phyloP scores from a whole-genome alignment of 2,888 invertebrate species.

The Epinotia nisella region DNA sequence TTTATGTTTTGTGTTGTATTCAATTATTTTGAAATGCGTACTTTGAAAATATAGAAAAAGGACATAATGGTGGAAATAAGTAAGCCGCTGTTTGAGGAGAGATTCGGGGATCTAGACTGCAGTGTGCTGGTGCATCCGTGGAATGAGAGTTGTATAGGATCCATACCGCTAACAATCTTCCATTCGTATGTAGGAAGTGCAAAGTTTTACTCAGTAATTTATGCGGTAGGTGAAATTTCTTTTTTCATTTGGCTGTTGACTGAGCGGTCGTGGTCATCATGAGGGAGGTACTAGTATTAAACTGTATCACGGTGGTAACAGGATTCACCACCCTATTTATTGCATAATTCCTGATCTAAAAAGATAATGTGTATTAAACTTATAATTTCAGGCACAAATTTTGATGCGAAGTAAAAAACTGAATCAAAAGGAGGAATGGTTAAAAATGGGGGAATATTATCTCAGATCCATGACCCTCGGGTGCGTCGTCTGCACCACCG shows the following conservation, averaged over 20 bases:
- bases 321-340: no score
- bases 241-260: no score
- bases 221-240: slow-evolving; percentile 61
- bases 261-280: slow-evolving; percentile 46
- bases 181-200: slow-evolving; percentile 72
- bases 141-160: slow-evolving; percentile 64
- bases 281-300: no score
- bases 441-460: slow-evolving; percentile 74
- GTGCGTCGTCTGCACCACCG: slow-evolving; percentile 60
- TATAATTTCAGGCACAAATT: slow-evolving; percentile 79
- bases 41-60: not conserved
- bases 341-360: no score
- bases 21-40: slow-evolving; percentile 5
- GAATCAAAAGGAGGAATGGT: slow-evolving; percentile 66
- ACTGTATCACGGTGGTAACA: no score
- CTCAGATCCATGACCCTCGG: slow-evolving; percentile 74
- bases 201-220: slow-evolving; percentile 75
- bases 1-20: not conserved
- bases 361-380: no score
- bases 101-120: slow-evolving; percentile 63
- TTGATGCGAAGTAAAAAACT: slow-evolving; percentile 77
- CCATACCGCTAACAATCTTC: slow-evolving; percentile 54
- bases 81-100: slow-evolving; percentile 70
- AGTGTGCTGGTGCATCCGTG: slow-evolving; percentile 72
- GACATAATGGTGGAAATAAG: slow-evolving; percentile 73